phyloP scores from a whole-genome alignment of 2,797 vertebrate species.

The Chelon auratus region DNA sequence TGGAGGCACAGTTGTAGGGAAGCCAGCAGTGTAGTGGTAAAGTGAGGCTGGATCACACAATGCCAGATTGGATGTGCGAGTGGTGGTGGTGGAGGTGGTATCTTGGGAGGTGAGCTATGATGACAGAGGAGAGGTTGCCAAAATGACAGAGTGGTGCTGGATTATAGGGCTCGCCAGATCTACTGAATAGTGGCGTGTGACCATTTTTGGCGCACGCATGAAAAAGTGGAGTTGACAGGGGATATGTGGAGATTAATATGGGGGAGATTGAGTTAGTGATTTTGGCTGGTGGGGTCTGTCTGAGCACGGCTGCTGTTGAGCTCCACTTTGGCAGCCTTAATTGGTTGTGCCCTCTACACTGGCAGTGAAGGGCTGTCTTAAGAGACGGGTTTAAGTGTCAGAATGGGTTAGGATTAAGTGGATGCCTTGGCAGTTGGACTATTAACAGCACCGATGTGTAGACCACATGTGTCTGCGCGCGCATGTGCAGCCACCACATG shows the following conservation, averaged over 20 bases:
- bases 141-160: conserved; percentile 79
- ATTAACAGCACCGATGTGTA: conserved; percentile 48
- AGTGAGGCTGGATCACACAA: conserved; percentile 80
- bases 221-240: conserved; percentile 78
- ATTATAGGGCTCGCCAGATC: conserved; percentile 76
- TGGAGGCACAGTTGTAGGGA: conserved; percentile 69
- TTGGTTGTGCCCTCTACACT: conserved; percentile 70
- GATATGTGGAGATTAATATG: conserved; percentile 78
- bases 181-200: conserved; percentile 73
- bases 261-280: conserved; percentile 76
- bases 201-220: conserved; percentile 74
- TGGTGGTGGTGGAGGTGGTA: conserved; percentile 65
- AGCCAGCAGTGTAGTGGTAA: conserved; percentile 76
- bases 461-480: conserved; percentile 29
- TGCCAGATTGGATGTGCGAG: conserved; percentile 78
- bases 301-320: conserved; percentile 60
- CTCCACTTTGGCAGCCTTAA: conserved; percentile 75
- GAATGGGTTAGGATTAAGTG: conserved; percentile 74
- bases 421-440: conserved; percentile 60
- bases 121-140: conserved; percentile 77
- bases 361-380: conserved; percentile 68
- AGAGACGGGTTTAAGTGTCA: conserved; percentile 76
- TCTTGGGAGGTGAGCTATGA: conserved; percentile 77
- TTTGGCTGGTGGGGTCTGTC: conserved; percentile 62
- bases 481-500: conserved; percentile 21